Evolutionary conservation across 2,113 vertebrate genomes (phyloP).

Genomic region (Toxostoma redivivum): DNA sequence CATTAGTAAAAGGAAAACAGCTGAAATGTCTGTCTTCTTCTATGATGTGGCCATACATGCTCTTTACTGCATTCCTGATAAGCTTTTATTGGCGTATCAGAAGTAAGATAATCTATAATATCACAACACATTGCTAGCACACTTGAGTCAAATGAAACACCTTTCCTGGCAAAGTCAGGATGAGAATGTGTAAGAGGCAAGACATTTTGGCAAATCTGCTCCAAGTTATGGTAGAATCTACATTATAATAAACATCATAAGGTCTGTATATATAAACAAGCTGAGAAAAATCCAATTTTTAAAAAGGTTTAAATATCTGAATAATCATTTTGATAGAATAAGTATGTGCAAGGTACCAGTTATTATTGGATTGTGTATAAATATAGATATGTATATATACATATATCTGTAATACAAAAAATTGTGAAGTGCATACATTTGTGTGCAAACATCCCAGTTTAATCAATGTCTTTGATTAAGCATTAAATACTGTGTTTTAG

Average conservation of each 20-base stretch:
- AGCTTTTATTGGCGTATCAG: rapidly evolving
- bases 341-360: not conserved
- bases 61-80: not conserved
- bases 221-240: not conserved
- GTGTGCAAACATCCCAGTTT: not conserved
- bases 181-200: not conserved
- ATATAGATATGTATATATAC: no score
- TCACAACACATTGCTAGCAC: not conserved
- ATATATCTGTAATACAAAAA: not conserved
- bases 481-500: not conserved
- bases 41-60: not conserved
- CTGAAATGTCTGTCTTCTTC: not conserved
- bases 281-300: not conserved
- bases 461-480: not conserved
- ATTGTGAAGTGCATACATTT: not conserved
- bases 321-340: not conserved
- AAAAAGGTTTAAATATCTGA: not conserved
- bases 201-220: not conserved
- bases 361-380: not conserved
- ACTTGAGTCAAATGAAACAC: not conserved
- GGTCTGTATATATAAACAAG: not conserved
- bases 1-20: not conserved
- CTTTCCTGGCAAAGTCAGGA: not conserved
- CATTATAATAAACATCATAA: not conserved
- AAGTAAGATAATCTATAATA: not conserved